Evolutionary conservation across 2,113 vertebrate species (phyloP).

Genomic region (Podarcis raffonei): DNA sequence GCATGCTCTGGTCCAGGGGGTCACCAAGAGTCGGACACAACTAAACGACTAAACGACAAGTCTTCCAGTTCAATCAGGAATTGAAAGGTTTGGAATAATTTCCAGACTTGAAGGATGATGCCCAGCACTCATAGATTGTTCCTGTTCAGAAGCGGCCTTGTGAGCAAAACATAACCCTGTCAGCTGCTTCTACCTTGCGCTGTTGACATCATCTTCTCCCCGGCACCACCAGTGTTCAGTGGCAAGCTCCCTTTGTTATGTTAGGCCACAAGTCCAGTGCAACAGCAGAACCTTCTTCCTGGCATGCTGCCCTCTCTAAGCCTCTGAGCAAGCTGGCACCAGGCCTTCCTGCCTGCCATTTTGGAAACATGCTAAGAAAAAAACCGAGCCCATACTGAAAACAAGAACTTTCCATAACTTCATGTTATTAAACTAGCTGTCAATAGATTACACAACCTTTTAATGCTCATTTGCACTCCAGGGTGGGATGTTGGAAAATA

Average conservation of each 20-base stretch:
- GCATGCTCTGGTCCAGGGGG: no score
- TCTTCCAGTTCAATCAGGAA: no score
- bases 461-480: neutral
- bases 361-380: neutral
- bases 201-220: neutral
- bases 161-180: no score
- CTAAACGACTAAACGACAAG: no score
- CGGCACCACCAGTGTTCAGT: neutral
- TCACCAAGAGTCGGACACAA: no score
- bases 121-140: no score
- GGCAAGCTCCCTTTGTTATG: neutral
- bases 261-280: neutral
- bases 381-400: neutral
- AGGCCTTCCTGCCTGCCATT: neutral
- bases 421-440: neutral
- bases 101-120: neutral
- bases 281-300: neutral
- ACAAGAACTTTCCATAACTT: neutral
- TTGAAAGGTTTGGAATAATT: neutral
- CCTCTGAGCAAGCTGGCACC: neutral
- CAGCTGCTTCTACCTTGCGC: neutral
- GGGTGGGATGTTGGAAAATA: neutral
- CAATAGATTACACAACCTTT: neutral
- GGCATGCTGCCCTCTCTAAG: neutral
- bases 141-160: neutral